phyloP scores from a whole-genome alignment of 1,140 invertebrate genomes.

The Hycleus cichorii region DNA sequence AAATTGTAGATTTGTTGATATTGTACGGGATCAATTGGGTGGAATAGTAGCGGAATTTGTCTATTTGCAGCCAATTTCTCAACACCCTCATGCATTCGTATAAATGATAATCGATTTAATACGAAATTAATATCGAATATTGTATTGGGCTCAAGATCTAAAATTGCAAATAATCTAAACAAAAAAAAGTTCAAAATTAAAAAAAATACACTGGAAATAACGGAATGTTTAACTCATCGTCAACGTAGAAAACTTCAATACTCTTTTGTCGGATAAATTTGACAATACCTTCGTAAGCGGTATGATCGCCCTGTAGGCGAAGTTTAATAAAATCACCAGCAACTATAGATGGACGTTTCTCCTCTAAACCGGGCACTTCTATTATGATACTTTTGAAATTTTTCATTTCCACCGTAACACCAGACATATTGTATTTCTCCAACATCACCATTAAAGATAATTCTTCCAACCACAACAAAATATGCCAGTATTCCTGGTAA shows the following conservation, averaged over 20 bases:
- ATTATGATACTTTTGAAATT: conserved; percentile 10
- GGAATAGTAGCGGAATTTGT: too few relatives aligned
- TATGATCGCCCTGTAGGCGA: conserved; percentile 28
- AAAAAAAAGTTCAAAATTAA: neutral
- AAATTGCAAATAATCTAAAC: conserved; percentile 16
- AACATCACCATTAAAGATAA: conserved; percentile 18
- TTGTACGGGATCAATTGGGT: too few relatives aligned
- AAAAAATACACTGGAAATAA: neutral
- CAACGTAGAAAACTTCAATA: conserved; percentile 23
- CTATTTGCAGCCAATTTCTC: conserved; percentile 13
- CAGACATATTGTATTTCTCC: conserved; percentile 29
- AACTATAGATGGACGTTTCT: conserved; percentile 36
- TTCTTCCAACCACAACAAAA: conserved; percentile 35
- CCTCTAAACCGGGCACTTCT: conserved; percentile 33
- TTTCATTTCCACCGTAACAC: conserved; percentile 17
- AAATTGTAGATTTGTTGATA: neutral
- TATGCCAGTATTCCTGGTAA: conserved; percentile 30
- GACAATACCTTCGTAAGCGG: conserved; percentile 28
- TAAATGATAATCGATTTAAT: conserved; percentile 24
- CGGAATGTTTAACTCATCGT: conserved; percentile 15
- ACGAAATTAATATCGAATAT: conserved; percentile 29
- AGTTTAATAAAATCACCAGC: conserved; percentile 31
- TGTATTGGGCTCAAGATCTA: conserved; percentile 11
- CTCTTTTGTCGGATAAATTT: conserved; percentile 22
- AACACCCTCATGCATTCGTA: conserved; percentile 28